A percentile compares a stretch with the other conserved stretches of the same genome.
These are phyloP conservation scores for Dryas iulia DNA, from an alignment of 1,140 invertebrate species.

Conservation along the genomic window DNA sequence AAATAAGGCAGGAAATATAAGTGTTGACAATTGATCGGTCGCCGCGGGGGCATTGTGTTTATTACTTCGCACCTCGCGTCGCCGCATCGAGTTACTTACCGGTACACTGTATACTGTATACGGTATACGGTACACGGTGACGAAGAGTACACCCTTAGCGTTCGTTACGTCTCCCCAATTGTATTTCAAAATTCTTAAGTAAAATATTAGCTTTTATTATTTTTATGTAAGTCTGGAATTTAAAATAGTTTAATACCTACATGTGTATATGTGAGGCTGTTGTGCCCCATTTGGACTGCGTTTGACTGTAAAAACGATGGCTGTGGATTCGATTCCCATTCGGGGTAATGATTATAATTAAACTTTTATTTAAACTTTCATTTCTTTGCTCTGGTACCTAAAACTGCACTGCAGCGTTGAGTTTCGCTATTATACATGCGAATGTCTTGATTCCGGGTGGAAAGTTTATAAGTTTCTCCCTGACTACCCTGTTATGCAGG, in stretches of 20 bases:
- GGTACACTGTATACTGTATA: background rate
- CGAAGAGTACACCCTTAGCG: background rate
- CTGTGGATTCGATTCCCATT: too few species aligned
- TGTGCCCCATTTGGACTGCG: too few species aligned
- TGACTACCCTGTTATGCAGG: too few species aligned
- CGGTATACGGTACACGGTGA: too few species aligned
- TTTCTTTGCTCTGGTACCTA: too few species aligned
- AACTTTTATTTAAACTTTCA: too few species aligned
- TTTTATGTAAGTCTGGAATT: background rate
- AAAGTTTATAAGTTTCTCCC: too few species aligned
- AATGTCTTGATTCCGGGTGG: too few species aligned
- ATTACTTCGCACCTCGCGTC: conserved; percentile 21
- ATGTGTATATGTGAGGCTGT: background rate
- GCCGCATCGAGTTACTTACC: conserved; percentile 13
- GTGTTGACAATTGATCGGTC: conserved; percentile 23
- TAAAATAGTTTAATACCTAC: background rate
- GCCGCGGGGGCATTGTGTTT: conserved; percentile 13
- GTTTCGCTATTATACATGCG: too few species aligned
- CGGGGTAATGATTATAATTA: too few species aligned
- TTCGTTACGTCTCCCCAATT: background rate
- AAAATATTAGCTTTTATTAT: background rate
- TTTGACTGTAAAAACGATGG: too few species aligned
- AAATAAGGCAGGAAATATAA: background rate
- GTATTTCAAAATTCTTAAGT: background rate
- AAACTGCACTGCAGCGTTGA: too few species aligned